Base-by-base conservation (phyloP, 2,797 vertebrate genomes). In the Sebastolobus alascanus region DNA sequence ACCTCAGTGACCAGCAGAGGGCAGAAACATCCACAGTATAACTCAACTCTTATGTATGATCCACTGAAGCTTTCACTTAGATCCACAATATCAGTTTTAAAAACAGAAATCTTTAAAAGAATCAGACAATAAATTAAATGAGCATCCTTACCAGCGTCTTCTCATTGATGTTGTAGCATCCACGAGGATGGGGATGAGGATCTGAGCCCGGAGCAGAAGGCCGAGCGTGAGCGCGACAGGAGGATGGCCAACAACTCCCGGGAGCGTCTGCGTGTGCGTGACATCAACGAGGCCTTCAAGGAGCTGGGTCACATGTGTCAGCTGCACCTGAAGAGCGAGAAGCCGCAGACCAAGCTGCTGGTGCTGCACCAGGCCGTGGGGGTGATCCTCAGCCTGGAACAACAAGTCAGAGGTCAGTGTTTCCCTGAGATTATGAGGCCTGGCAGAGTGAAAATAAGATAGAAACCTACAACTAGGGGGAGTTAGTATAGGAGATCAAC, bases 211-310 rank as follows among this genome's bases (percentile, higher is more conserved):
- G 98, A 99, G 94, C 98, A 98, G 95, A 99, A 98, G 79, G 96
- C 97, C 6, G 98, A 99, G 86, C 95, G 98, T 1, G 98, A 99
- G 83, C 97, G 96, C 6, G 98, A 98, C 70, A 94, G 98, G 84
- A 96, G 98, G 82, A 98, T 99, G 98, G 97, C 98, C 61, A 99
- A 99, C 88, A 99, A 99, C 0, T 97, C 98, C 18, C 95, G 98
- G 1, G 98, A 99, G 29, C 97, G 98, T 16, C 94, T 99, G 91
- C 97, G 98, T 0, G 98, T 99, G 10, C 95, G 97, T 2, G 98
- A 99, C 94, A 99, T 99, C 82, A 99, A 99, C 2, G 98, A 99
- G 93, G 98, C 98, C 0, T 99, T 99, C 86, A 99, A 99, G 91
- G 98, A 99, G 91, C 96, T 99, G 37, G 98, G 98, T 46, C 97